Evolutionary conservation across 2,888 invertebrate genomes (phyloP).

Genomic region (Caenorhabditis angaria): DNA sequence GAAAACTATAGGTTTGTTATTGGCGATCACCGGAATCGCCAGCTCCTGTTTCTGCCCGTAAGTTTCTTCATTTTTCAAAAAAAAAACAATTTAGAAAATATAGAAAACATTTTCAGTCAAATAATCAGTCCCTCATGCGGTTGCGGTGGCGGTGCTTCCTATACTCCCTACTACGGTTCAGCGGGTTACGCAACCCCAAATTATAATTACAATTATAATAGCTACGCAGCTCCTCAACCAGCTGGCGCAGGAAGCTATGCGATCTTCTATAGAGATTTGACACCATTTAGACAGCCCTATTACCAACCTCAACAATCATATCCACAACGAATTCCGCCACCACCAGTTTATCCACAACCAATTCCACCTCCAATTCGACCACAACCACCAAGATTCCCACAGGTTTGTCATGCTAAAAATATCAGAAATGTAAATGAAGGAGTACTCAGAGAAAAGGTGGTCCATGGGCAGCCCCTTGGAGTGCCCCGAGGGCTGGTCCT

Average conservation of each 20-base stretch:
- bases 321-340: constrained; percentile 16
- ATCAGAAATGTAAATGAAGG: too few relatives aligned
- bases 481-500: too few relatives aligned
- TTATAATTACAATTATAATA: neutral
- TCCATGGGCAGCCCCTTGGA: too few relatives aligned
- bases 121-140: constrained; percentile 34
- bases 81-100: too few relatives aligned
- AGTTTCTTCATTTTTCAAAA: constrained; percentile 7
- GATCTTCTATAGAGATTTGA: constrained; percentile 36
- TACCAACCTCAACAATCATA: constrained; percentile 11
- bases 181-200: constrained; percentile 3
- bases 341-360: constrained; percentile 34
- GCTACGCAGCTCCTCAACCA: neutral
- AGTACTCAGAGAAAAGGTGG: too few relatives aligned
- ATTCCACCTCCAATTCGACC: constrained; percentile 35
- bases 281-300: constrained; percentile 40
- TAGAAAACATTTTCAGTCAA: constrained; percentile 13
- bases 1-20: neutral
- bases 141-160: constrained; percentile 30
- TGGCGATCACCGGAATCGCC: neutral
- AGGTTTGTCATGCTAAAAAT: neutral
- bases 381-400: constrained; percentile 17
- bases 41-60: constrained; percentile 36
- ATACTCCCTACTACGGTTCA: constrained; percentile 22
- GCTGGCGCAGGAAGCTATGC: constrained; percentile 22